phyloP scores from a whole-genome alignment of 2,888 invertebrate species.

The Thymelicus acteon region DNA sequence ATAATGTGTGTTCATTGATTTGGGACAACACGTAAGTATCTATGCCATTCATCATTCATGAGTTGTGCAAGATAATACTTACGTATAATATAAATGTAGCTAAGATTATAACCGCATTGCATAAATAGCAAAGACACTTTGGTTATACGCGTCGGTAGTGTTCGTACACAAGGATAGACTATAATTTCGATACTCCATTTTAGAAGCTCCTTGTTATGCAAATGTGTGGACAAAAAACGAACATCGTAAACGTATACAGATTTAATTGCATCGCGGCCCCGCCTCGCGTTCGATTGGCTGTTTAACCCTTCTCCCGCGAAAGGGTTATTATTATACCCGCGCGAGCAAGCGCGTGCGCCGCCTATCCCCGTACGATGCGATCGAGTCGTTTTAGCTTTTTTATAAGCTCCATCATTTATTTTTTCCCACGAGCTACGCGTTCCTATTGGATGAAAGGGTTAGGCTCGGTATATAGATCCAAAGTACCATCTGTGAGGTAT shows the following conservation, averaged over 20 bases:
- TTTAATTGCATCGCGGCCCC: conserved; percentile 61
- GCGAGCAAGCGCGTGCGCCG: conserved; percentile 62
- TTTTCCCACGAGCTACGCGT: conserved; percentile 60
- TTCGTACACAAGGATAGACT: no score
- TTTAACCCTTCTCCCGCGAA: conserved; percentile 72
- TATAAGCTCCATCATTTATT: conserved; percentile 63
- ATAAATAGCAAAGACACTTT: no score
- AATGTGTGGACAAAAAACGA: not conserved
- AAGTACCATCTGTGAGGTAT: conserved; percentile 49
- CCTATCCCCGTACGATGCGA: conserved; percentile 49
- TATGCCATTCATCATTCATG: no score
- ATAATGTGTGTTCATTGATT: not conserved
- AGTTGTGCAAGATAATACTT: no score
- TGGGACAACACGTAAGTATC: no score
- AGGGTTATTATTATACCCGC: conserved; percentile 81
- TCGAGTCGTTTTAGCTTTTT: conserved; percentile 71
- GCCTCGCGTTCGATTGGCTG: conserved; percentile 76
- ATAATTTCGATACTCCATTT: conserved; percentile 1
- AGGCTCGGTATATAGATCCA: conserved; percentile 68
- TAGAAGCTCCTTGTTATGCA: conserved; percentile 5
- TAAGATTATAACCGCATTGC: no score
- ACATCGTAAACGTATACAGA: conserved; percentile 14
- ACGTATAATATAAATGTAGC: no score
- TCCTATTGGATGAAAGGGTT: conserved; percentile 81
- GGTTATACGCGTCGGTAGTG: no score